Evolutionary conservation across 1,140 invertebrate genomes (phyloP), one percentile per base, ranked within the genome.

Genomic region (Copidosoma floridanum): DNA sequence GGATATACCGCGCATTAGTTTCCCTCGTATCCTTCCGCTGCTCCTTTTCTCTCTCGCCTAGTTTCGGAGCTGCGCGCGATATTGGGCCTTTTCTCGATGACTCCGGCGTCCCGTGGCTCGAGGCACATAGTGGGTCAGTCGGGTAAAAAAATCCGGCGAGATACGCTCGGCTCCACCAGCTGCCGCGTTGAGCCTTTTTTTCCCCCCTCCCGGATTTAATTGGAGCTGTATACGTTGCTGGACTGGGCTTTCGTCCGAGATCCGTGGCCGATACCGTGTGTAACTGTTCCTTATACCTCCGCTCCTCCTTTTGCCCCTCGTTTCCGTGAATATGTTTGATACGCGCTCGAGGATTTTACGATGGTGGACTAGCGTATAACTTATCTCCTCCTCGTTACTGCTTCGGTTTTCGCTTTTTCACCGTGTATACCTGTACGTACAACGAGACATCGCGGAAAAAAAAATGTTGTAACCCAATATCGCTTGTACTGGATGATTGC

Each of bases 61-160:
- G n/a, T n/a, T n/a, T n/a, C n/a, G n/a, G n/a, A n/a, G n/a, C n/a
- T n/a, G n/a, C 29, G 43, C 14, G 10, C 26, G 27, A 46, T 57
- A n/a, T 48, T 38, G 37, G 35, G 43, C 58, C 16, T 32, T 50
- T 47, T 54, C 40, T n/a, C 57, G 23, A 54, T 10, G 10, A 18
- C 48, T 57, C 55, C 41, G 32, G 44, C 43, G 43, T 38, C 4
- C 12, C 14, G 24, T 10, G 24, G 29, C 57, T n/a, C n/a, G n/a
- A n/a, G n/a, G n/a, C n/a, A n/a, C n/a, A n/a, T n/a, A 60, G 50
- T 61, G 43, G 52, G 58, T 61, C 58, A 61, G 51, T 61, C 35
- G 58, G 51, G 32, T 40, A 29, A 41, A 57, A 57, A 57, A 38
- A 47, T 24, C 24, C 21, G 43, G 29, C 50, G 43, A 54, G 26